Evolutionary conservation across 2,888 invertebrate genomes (phyloP), one percentile per base, ranked within the genome.

Genomic region (Plebejus melissa): DNA sequence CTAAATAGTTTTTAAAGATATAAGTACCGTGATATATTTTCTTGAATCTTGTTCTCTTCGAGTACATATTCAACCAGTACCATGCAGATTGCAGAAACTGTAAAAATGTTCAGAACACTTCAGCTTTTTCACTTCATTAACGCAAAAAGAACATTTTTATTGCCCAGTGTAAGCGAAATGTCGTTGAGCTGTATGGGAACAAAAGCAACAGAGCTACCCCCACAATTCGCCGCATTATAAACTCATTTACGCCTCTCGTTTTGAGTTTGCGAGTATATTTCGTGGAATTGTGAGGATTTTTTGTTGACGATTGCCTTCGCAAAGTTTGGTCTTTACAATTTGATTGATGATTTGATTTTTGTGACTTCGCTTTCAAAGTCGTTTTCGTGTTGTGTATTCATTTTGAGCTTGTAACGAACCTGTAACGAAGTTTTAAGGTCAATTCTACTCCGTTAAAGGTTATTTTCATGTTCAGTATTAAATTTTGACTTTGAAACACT

Each of bases 151-250:
- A 71, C 75, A 76, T 76, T 75, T 74, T 74, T 78, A 76, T 79
- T 76, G 75, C 74, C 65, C 75, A 65, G 54, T 75, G 76, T 69
- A 5, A 69, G 13, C 76, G 78, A 74, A 78, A 79, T 78, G 76
- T 78, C 77, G 75, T 79, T 77, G 76, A 78, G 50, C 77, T 74
- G 69, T 71, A 74, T 41, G 74, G 28, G 76, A 77, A 77, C 78
- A 78, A 77, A 79, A 77, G 77, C 78, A 76, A 77, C 76, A 70
- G 75, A 69, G 76, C 76, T 80, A 81, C 80, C 84, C 84, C 80
- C 80, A 83, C 83, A 87, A 86, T 87, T 84, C 79, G 79, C 79
- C 80, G 83, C 82, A 85, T 87, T 87, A 86, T 85, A 87, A 86
- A 86, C 85, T 86, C 85, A 86, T 88, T 87, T 87, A 79, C 81